Base-by-base conservation (phyloP, 2,797 vertebrate genomes). In the Sebastes umbrosus region DNA sequence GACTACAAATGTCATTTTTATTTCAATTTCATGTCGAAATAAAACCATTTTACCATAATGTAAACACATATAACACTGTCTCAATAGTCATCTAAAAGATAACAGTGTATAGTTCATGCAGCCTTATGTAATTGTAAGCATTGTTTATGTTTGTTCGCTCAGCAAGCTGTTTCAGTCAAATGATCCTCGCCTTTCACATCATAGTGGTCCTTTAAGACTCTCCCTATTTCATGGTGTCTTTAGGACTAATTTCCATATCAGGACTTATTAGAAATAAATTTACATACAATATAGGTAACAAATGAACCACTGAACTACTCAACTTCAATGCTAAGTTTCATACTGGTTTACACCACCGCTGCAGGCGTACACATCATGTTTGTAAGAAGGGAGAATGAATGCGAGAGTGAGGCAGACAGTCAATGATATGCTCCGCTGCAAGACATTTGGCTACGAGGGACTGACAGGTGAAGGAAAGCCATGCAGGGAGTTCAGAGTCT, bases 401-500 rank as follows among this genome's bases (percentile, higher is more conserved):
- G 10, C 3, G 6, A 59, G n/a, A 69, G 66, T 11, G 65, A 79
- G 59, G 36, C 8, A 84, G 79, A 36, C 36, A 72, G 75, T 20
- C 24, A 11, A 31, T 22, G 77, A 39, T 80, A 36, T 58, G 27
- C 34, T 77, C 70, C 34, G 55, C 70, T 34, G 55, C 73, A 66
- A 80, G 80, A 76, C 75, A 25, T 75, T 75, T 81, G 85, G 70
- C 81, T 87, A 79, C 16, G 18, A 92, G 82, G 84, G 84, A 87
- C 85, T 89, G 86, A 81, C 74, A 91, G 91, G 90, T 90, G 92
- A 90, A 80, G 68, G 65, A 74, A 87, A 80, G 82, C 57, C 73
- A 46, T 46, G 43, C 43, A 69, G 57, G 73, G 84, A 88, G 88
- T 87, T 90, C 80, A 78, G 85, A 91, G 82, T 46, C 86, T 60